Base-by-base conservation (phyloP, 1,140 invertebrate species). In the Drosophila ohnishii region DNA sequence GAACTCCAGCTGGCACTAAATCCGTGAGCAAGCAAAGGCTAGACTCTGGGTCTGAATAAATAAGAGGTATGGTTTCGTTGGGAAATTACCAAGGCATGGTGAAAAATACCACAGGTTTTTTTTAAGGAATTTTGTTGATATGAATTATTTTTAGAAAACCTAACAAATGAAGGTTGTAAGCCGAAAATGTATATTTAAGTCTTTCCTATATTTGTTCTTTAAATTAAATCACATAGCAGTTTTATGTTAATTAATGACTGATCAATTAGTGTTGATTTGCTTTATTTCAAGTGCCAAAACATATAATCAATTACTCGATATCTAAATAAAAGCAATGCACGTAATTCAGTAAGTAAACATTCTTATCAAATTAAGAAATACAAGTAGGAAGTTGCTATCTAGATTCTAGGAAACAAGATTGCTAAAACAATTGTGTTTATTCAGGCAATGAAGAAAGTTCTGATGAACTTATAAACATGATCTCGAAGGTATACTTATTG, bases 1-100 rank as follows among this genome's bases (percentile, higher is more conserved):
- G 32, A 45, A 58, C 42, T 58, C 14, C 45, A 53, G 4, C 19
- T 61, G 64, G 44, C 22, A 42, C 32, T 57, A 63, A 39, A 47
- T 47, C 35, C 11, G 7, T 28, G 22, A 19, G 48, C 22, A 71
- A 69, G 28, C 42, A 69, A 34, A 34, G 34, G 50, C 35, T 34
- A 0, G 35, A 35, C 35, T 13, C 1, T 56, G 40, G 40, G 9
- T 39, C 7, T 22, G 28, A 22, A n/a, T 30, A 53, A 64, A 57
- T 22, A 60, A 19, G 14, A 39, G 50, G n/a, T n/a, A n/a, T n/a
- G n/a, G n/a, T n/a, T n/a, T n/a, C n/a, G n/a, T n/a, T n/a, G n/a
- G n/a, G n/a, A n/a, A n/a, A n/a, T n/a, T n/a, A n/a, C n/a, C 10
- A 3, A 37, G 13, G 11, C 34, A 19, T 3, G 5, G 22, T 1